Base-by-base conservation (phyloP, 2,888 invertebrate genomes). In the Metellina segmentata region DNA sequence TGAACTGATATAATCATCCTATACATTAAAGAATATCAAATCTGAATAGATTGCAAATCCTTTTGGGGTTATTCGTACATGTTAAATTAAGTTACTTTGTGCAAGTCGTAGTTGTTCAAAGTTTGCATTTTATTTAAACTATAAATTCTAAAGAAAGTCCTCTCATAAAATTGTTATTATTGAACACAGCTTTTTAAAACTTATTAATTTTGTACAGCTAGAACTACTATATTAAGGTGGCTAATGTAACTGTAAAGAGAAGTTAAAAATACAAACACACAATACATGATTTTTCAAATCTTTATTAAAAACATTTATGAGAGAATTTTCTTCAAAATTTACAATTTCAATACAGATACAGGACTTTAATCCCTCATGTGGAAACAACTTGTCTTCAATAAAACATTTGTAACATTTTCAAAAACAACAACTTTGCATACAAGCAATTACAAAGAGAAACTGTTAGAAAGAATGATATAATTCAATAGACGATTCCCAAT, bases 231-330 rank as follows among this genome's bases (percentile, higher is more conserved):
- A 11, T 48, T 20, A 69, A 13, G 20, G 1, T 16, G 69, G 61
- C 61, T 9, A 34, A 74, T 87, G 74, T 74, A 16, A 51, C 72
- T 81, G 79, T 74, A 72, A 70, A 53, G 71, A 72, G 69, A 13
- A 70, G 48, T 48, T 69, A 49, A 81, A 81, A n/a, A n/a, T n/a
- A 74, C 34, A 88, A 74, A 75, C 48, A 34, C 34, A 88, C 34
- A 61, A 88, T 19, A 49, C 75, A n/a, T 48, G 53, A 69, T 69
- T 53, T 51, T 53, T 85, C 70, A 85, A 74, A 81, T 85, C 74
- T 90, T 90, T 90, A 90, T 90, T 90, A 78, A 90, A 81, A 82
- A 52, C 78, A 69, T 82, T 86, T 91, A 91, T 91, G 91, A 91
- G 91, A 87, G 91, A 91, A 91, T 83, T 91, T 91, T 91, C 91